phyloP scores from a whole-genome alignment of 2,113 vertebrate species.

The Anarhynchus alexandrinus region DNA sequence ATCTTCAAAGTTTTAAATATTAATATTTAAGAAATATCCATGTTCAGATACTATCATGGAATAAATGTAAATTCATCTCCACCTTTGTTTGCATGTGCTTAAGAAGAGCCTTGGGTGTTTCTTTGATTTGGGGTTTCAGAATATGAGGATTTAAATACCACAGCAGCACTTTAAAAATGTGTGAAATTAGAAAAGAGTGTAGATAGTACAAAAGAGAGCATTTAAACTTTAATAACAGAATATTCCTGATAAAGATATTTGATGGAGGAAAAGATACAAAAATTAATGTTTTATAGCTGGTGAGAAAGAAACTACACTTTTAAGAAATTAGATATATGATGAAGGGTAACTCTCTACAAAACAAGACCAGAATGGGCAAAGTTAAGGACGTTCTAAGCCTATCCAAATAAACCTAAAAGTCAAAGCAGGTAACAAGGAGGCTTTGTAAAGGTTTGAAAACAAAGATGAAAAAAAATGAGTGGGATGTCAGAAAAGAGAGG shows the following conservation, averaged over 20 bases:
- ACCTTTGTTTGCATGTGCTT: background rate
- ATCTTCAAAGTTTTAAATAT: background rate
- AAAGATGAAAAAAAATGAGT: background rate
- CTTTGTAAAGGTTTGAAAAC: background rate
- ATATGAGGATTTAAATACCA: rapidly evolving
- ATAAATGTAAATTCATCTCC: background rate
- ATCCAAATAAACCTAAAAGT: background rate
- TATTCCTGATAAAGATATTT: background rate
- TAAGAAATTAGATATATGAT: background rate
- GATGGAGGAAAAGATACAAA: background rate
- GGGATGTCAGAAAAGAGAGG: background rate
- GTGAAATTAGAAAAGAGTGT: background rate
- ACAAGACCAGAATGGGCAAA: background rate
- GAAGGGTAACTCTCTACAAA: background rate
- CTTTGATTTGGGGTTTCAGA: background rate
- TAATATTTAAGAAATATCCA: background rate
- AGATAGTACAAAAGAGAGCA: background rate
- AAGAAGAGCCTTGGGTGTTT: background rate
- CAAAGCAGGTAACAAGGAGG: background rate
- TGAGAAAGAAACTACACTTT: background rate
- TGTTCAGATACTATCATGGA: background rate
- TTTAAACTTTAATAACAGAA: background rate
- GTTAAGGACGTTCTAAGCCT: background rate
- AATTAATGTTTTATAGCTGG: background rate
- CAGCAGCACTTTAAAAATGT: background rate